These are phyloP conservation scores for Lochmaea crataegi DNA, from an alignment of 2,888 invertebrate genomes.

Conservation along the genomic window DNA sequence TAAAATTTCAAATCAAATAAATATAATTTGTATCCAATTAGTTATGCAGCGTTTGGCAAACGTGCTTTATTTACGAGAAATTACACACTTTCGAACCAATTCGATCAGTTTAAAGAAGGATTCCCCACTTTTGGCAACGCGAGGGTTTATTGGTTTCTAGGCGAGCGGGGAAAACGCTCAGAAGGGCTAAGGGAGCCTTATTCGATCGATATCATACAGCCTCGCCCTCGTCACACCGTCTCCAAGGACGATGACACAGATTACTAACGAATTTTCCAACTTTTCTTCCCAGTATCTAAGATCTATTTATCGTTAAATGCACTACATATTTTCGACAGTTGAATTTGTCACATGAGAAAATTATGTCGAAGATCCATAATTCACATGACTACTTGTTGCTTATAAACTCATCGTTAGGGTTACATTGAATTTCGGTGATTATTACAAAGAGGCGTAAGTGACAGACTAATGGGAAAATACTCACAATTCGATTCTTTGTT, in stretches of 20 bases:
- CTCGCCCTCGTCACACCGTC: slow-evolving; percentile 54
- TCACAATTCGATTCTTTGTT: too few species aligned
- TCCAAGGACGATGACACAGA: slow-evolving; percentile 56
- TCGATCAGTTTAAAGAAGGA: too few species aligned
- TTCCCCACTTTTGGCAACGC: slow-evolving; percentile 6
- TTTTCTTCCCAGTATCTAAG: slow-evolving; percentile 22
- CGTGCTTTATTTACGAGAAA: not conserved
- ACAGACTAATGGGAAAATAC: not conserved
- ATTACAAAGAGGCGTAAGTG: not conserved
- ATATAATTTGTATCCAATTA: not conserved
- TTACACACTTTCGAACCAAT: not conserved
- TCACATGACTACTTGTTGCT: slow-evolving; percentile 18
- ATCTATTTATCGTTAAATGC: slow-evolving; percentile 7
- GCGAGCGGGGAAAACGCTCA: slow-evolving; percentile 32
- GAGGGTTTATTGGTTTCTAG: slow-evolving; percentile 15
- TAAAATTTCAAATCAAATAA: too few species aligned
- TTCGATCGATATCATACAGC: slow-evolving; percentile 54
- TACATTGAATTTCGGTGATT: not conserved
- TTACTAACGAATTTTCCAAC: slow-evolving; percentile 43
- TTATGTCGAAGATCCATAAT: slow-evolving; percentile 3
- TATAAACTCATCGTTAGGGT: not conserved
- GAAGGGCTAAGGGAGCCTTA: slow-evolving; percentile 41
- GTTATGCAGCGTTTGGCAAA: not conserved
- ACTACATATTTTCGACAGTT: not conserved
- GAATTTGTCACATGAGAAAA: slow-evolving; percentile 9